phyloP scores from a whole-genome alignment of 1,140 invertebrate species.

The Octopus sinensis region DNA sequence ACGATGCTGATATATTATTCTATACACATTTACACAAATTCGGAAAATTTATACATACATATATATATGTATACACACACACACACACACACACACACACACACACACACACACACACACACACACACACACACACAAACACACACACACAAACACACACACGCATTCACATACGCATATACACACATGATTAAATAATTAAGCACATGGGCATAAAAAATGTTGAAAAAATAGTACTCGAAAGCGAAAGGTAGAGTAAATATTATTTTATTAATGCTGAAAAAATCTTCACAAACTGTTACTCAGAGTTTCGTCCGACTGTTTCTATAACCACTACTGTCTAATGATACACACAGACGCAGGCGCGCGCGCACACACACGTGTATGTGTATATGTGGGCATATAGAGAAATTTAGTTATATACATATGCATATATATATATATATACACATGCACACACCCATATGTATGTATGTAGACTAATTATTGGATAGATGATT shows the following conservation, averaged over 20 bases:
- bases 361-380: too few species aligned
- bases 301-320: too few species aligned
- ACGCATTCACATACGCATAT: neutral
- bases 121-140: neutral
- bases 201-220: neutral
- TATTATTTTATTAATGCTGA: too few species aligned
- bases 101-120: neutral
- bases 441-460: neutral
- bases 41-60: neutral
- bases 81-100: neutral
- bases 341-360: too few species aligned
- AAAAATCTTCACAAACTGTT: too few species aligned
- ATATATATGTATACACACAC: neutral
- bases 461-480: neutral
- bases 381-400: too few species aligned
- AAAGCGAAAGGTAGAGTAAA: too few species aligned
- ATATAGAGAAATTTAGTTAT: too few species aligned
- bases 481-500: neutral
- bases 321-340: too few species aligned
- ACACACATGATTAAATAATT: neutral
- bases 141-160: neutral
- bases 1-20: too few species aligned
- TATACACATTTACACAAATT: too few species aligned
- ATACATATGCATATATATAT: too few species aligned
- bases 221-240: neutral